A percentile compares a stretch with the other conserved stretches of the same genome.
Evolutionary conservation across 92 coral and sea anemone genomes (phyloP).

Genomic region (Phenganax subtilis): DNA sequence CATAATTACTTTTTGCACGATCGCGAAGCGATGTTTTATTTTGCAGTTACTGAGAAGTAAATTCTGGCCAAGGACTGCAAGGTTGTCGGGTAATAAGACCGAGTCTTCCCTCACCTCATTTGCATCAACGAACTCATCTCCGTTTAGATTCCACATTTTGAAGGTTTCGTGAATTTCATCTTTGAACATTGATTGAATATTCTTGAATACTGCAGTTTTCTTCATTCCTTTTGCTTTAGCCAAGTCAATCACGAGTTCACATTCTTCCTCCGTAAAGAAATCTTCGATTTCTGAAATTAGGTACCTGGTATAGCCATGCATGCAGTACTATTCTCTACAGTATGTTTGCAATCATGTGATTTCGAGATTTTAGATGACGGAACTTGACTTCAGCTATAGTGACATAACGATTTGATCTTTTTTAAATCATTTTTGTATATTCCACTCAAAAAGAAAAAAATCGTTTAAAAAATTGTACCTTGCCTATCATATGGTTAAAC

Average conservation of each 20-base stretch:
- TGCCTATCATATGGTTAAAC: no score
- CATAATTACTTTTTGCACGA: no score
- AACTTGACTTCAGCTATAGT: no score
- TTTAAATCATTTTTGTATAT: no score
- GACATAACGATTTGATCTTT: no score
- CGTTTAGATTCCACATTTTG: slow-evolving; percentile 71
- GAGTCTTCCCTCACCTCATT: slow-evolving; percentile 58
- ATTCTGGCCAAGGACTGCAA: background rate
- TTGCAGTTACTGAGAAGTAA: background rate
- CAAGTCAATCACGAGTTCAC: slow-evolving; percentile 80
- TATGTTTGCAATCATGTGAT: no score
- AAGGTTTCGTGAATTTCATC: slow-evolving; percentile 52
- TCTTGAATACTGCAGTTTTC: slow-evolving; percentile 57
- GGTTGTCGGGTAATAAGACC: background rate
- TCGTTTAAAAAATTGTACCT: no score
- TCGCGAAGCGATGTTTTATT: background rate
- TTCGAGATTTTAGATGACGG: no score
- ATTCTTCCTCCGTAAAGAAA: slow-evolving; percentile 85
- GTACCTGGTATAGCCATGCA: background rate
- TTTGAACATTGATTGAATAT: slow-evolving; percentile 39
- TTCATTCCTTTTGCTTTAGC: slow-evolving; percentile 70
- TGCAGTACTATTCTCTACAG: background rate
- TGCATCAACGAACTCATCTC: slow-evolving; percentile 72
- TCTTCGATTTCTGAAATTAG: slow-evolving; percentile 70
- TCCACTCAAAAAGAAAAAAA: no score